Evolutionary conservation across 2,888 invertebrate genomes (phyloP).

Genomic region (Archips crataeganus): DNA sequence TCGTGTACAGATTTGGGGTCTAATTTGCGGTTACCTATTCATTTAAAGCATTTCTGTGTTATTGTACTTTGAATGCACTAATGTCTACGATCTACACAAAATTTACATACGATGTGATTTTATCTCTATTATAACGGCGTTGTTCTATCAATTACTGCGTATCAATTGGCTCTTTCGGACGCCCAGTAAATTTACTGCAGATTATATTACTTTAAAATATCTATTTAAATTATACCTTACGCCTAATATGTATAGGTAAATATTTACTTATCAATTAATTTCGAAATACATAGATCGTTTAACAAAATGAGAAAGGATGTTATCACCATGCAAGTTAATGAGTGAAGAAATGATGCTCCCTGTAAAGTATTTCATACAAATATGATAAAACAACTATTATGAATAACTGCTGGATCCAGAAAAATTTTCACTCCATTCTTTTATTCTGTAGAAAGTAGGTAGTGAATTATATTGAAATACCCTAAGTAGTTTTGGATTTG

Average conservation of each 20-base stretch:
- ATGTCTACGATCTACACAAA: slow-evolving; percentile 51
- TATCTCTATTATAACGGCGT: background rate
- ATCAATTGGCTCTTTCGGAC: slow-evolving; percentile 10
- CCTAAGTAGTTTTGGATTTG: background rate
- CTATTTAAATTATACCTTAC: slow-evolving; percentile 15
- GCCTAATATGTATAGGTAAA: background rate
- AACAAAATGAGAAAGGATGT: slow-evolving; percentile 11
- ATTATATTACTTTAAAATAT: slow-evolving; percentile 8
- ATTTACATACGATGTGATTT: background rate
- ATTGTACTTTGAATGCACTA: slow-evolving; percentile 51
- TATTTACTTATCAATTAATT: background rate
- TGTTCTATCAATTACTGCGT: slow-evolving; percentile 17
- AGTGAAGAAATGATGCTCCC: slow-evolving; percentile 41
- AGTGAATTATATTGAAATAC: background rate
- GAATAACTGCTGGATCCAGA: background rate
- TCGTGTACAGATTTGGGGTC: slow-evolving; percentile 53
- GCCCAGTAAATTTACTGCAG: slow-evolving; percentile 18
- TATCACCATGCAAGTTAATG: background rate
- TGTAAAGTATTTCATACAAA: slow-evolving; percentile 46
- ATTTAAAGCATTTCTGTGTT: slow-evolving; percentile 56
- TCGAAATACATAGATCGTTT: slow-evolving; percentile 10
- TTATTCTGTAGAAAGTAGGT: slow-evolving; percentile 16
- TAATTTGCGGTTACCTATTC: slow-evolving; percentile 57
- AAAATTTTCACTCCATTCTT: background rate
- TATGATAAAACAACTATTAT: background rate